Conservation (phyloP, 2,888 invertebrate genomes). For the Steromphala cineraria region DNA sequence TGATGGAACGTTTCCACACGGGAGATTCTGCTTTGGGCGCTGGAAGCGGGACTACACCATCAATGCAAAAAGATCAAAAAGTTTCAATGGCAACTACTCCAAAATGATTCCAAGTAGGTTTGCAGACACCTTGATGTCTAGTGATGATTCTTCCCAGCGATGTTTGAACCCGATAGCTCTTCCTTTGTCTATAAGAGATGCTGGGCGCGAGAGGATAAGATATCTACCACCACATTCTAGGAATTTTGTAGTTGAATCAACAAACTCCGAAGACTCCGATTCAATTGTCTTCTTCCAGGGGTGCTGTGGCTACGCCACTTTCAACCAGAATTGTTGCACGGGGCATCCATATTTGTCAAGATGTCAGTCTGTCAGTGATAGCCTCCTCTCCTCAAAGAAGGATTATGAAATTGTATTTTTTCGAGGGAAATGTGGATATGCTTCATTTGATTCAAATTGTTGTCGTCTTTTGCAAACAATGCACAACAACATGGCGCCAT, state of each 20-base stretch:
- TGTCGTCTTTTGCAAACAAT: not conserved
- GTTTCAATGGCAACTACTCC: no score
- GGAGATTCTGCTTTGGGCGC: no score
- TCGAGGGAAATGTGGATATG: not conserved
- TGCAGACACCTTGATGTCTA: no score
- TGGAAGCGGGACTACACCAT: no score
- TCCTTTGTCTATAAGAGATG: no score
- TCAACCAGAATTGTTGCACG: not conserved
- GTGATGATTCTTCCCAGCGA: not conserved
- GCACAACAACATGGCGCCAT: not conserved
- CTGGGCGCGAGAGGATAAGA: no score
- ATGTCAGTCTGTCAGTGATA: not conserved
- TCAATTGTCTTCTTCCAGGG: conserved; percentile 2
- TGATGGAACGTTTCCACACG: no score
- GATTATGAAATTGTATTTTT: conserved; percentile 5
- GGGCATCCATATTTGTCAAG: not conserved
- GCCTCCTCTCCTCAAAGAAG: not conserved
- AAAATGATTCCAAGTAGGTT: no score
- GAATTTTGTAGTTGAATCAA: no score
- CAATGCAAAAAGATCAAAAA: no score
- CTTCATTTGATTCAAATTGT: conserved; percentile 1
- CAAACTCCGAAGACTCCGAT: not conserved
- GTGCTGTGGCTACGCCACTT: conserved; percentile 4
- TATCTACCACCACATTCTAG: no score
- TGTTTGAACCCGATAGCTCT: not conserved